Percentiles rank a stretch among this genome's conserved stretches.
Evolutionary conservation across 2,797 vertebrate genomes (phyloP).

Genomic region (Xiphophorus birchmanni): DNA sequence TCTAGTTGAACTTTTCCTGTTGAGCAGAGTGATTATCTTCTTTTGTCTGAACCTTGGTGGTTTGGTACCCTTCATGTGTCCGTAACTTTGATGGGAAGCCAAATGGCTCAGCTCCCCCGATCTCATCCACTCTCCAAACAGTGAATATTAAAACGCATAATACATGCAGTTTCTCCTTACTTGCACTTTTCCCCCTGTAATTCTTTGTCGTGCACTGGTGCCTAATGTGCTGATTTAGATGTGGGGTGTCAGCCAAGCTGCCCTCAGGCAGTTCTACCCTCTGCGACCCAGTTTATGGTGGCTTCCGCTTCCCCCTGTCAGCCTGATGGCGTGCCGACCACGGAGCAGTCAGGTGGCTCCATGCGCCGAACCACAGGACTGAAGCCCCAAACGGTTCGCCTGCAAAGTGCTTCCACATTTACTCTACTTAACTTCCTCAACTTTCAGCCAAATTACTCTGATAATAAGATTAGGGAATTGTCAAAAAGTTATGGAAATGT

Average conservation of each 20-base stretch:
- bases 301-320: conserved; percentile 45
- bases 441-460: background rate
- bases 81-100: conserved; percentile 63
- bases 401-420: conserved; percentile 20
- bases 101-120: conserved; percentile 68
- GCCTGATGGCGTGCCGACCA: conserved; percentile 43
- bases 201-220: conserved; percentile 55
- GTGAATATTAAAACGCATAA: conserved; percentile 68
- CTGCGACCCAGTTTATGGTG: conserved; percentile 64
- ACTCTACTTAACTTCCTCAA: background rate
- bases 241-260: conserved; percentile 65
- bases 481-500: background rate
- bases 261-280: conserved; percentile 61
- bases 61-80: conserved; percentile 40
- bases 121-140: conserved; percentile 61
- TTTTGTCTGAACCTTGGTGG: conserved; percentile 19
- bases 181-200: conserved; percentile 37
- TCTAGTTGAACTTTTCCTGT: conserved; percentile 8
- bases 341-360: conserved; percentile 54
- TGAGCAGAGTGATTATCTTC: conserved; percentile 37
- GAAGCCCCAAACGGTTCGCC: conserved; percentile 20
- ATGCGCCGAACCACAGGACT: conserved; percentile 18
- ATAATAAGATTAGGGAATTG: background rate
- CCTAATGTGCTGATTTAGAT: conserved; percentile 66
- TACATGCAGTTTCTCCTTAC: conserved; percentile 47